These are phyloP conservation scores for Poecile montanus DNA, from an alignment of 2,797 vertebrate genomes.

Conservation along the genomic window DNA sequence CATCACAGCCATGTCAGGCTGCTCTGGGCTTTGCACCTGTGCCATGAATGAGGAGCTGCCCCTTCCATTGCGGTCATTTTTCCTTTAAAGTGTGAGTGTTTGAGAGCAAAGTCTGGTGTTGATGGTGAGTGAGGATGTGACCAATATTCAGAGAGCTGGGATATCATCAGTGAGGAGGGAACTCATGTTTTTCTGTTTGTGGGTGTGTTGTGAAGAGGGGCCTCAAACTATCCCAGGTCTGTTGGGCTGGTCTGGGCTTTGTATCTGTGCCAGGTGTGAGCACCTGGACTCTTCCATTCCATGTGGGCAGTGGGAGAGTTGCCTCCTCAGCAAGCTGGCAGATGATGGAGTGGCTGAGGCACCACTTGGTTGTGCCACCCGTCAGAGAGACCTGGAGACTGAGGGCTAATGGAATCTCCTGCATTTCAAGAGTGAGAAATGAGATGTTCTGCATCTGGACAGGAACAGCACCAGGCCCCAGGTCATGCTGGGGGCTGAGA, in stretches of 20 bases:
- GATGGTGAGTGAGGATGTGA: fast-evolving
- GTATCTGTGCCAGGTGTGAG: neutral
- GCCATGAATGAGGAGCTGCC: fast-evolving
- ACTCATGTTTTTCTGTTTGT: neutral
- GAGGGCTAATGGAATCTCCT: neutral
- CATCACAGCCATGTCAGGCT: too few relatives aligned
- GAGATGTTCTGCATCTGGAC: neutral
- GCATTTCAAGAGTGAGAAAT: neutral
- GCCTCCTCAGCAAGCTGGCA: neutral
- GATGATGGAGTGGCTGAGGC: neutral
- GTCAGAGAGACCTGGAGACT: neutral
- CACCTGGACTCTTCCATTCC: neutral
- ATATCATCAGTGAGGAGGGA: fast-evolving
- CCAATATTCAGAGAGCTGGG: fast-evolving
- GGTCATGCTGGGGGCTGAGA: neutral
- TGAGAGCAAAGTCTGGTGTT: too few relatives aligned
- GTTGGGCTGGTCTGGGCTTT: neutral
- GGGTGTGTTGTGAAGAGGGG: too few relatives aligned
- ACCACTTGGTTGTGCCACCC: neutral
- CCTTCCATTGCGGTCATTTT: fast-evolving
- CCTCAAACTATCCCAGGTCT: fast-evolving
- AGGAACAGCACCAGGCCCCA: neutral
- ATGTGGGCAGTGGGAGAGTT: fast-evolving
- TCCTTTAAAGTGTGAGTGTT: neutral
- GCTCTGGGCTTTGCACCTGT: neutral